Evolutionary conservation across 2,888 invertebrate species (phyloP).

Genomic region (Terebella lapidaria): DNA sequence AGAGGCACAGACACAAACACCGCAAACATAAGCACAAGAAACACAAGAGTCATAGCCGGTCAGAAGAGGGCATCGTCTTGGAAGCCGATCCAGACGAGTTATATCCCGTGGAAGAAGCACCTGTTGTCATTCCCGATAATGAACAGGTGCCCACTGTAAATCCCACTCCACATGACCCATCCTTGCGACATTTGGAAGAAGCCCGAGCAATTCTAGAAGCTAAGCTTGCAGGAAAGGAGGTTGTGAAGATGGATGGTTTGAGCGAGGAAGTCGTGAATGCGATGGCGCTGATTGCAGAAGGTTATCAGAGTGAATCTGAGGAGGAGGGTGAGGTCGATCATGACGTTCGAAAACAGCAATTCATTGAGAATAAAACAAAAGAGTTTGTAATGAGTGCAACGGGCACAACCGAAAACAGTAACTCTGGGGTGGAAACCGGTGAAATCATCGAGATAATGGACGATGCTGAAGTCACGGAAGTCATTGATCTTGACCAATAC

Average conservation of each 20-base stretch:
- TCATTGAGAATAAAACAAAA: neutral
- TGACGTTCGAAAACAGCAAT: constrained; percentile 12
- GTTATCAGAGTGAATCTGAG: constrained; percentile 41
- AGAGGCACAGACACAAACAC: constrained; percentile 6
- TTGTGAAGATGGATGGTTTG: constrained; percentile 9
- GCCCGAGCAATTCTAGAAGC: constrained; percentile 49
- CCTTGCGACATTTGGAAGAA: constrained; percentile 44
- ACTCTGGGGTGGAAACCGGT: neutral
- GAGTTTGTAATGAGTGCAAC: neutral
- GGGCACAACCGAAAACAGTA: too few species aligned
- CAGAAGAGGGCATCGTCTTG: constrained; percentile 24
- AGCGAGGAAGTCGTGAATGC: constrained; percentile 26
- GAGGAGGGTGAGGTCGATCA: constrained; percentile 49
- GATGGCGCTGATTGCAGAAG: constrained; percentile 38
- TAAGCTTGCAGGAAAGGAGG: constrained; percentile 36
- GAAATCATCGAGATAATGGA: neutral
- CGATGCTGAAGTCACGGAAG: neutral
- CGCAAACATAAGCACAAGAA: constrained; percentile 50
- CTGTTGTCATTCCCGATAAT: neutral
- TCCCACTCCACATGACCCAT: constrained; percentile 9
- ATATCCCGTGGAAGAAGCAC: neutral
- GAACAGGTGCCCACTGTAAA: neutral
- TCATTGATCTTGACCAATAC: neutral
- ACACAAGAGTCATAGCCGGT: constrained; percentile 50
- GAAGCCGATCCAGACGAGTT: neutral